Conservation (phyloP, 2,888 invertebrate species). For the Zaprionus bogoriensis region DNA sequence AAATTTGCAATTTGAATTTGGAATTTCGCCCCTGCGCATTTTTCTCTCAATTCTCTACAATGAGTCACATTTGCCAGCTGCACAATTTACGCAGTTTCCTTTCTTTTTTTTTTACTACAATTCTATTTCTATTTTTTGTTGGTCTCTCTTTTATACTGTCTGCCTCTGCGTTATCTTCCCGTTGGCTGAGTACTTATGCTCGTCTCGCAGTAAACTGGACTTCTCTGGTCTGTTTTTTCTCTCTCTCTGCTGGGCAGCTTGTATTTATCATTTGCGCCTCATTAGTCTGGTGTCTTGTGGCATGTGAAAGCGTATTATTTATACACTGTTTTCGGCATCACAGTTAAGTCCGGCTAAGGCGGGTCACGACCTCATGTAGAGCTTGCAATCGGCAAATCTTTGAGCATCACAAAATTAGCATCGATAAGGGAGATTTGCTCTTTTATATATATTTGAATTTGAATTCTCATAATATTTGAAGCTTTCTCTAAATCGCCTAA, state of each 20-base stretch:
- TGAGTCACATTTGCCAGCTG: background rate
- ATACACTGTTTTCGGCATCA: conserved; percentile 23
- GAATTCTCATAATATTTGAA: too few species aligned
- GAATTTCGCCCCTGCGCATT: background rate
- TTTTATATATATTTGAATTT: too few species aligned
- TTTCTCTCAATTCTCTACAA: background rate
- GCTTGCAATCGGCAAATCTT: background rate
- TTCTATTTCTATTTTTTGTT: too few species aligned
- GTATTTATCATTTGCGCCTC: conserved; percentile 75
- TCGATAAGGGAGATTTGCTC: too few species aligned
- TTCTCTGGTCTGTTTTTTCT: conserved; percentile 7
- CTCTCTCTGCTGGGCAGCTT: conserved; percentile 45
- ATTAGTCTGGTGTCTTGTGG: conserved; percentile 54
- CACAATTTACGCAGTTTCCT: background rate
- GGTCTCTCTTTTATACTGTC: too few species aligned
- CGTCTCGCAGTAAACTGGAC: background rate
- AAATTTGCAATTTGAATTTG: conserved; percentile 64
- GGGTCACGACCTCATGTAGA: background rate
- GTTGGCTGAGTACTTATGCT: background rate
- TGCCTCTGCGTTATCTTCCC: too few species aligned
- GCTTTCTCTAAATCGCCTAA: too few species aligned
- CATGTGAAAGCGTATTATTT: conserved; percentile 55
- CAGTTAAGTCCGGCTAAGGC: background rate
- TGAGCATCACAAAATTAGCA: background rate
- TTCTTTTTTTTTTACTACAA: too few species aligned